Conservation (phyloP, 2,888 invertebrate genomes). For the Eristalis pertinax region DNA sequence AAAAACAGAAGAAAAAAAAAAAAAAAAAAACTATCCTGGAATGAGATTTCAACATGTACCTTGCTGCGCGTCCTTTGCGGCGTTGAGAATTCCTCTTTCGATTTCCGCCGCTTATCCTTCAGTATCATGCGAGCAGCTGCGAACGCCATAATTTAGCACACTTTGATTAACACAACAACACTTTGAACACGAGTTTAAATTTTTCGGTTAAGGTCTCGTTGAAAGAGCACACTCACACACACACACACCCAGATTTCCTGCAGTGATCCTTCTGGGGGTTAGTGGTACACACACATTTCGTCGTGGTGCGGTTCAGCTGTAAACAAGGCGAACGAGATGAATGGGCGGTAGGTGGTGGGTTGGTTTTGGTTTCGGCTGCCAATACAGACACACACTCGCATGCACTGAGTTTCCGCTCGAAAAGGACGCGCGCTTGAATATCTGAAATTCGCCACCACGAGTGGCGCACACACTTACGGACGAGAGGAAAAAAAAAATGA, state of each 20-base stretch:
- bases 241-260: neutral
- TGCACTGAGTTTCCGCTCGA: neutral
- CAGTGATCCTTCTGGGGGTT: neutral
- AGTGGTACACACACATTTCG: neutral
- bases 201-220: neutral
- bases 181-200: neutral
- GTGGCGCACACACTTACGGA: neutral
- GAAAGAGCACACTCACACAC: neutral
- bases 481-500: neutral
- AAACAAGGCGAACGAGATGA: neutral
- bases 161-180: neutral
- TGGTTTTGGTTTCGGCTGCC: neutral
- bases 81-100: conserved; percentile 89
- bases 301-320: neutral
- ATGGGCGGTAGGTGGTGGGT: too few relatives aligned
- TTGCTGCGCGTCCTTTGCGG: conserved; percentile 89
- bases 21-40: neutral
- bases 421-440: neutral
- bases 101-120: conserved; percentile 91
- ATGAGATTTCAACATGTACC: conserved; percentile 83
- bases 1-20: neutral
- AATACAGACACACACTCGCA: neutral
- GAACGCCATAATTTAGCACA: conserved; percentile 86
- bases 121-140: conserved; percentile 92
- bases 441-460: neutral